phyloP scores from a whole-genome alignment of 2,888 invertebrate species.

The Tupiocoris notatus region DNA sequence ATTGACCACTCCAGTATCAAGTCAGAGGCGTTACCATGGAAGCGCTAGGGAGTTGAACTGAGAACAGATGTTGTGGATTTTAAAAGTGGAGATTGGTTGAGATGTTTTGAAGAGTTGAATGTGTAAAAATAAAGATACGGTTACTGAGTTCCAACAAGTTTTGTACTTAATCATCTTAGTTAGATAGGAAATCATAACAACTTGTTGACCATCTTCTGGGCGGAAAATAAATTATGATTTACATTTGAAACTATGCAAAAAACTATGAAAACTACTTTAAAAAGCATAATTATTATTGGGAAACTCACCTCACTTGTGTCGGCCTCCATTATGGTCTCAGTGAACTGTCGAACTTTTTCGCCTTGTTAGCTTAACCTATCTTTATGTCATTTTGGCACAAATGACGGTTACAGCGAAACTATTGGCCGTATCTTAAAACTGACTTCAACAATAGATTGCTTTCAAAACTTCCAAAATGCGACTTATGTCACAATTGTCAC shows the following conservation, averaged over 20 bases:
- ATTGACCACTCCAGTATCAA: too few species aligned
- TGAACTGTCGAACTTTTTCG: constrained; percentile 11
- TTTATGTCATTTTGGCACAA: constrained; percentile 8
- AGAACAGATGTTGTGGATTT: too few species aligned
- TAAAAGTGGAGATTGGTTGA: too few species aligned
- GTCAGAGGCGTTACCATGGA: too few species aligned
- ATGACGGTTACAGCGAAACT: constrained; percentile 10
- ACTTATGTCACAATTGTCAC: constrained; percentile 21
- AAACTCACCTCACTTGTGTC: constrained; percentile 11
- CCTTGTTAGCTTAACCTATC: constrained; percentile 15
- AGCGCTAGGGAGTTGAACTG: too few species aligned
- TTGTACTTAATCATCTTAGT: too few species aligned
- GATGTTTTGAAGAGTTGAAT: too few species aligned
- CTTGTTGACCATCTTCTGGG: too few species aligned
- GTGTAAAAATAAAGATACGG: too few species aligned
- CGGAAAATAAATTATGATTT: too few species aligned
- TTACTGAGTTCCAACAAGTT: too few species aligned
- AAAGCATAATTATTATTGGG: not conserved
- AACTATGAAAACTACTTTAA: not conserved
- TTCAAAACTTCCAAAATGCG: constrained; percentile 8
- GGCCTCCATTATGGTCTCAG: not conserved
- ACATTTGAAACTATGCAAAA: not conserved
- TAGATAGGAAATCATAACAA: too few species aligned
- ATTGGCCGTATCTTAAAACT: constrained; percentile 1
- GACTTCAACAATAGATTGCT: constrained; percentile 6